Base-by-base conservation (phyloP, 2,113 vertebrate species). In the Anguilla japonica region DNA sequence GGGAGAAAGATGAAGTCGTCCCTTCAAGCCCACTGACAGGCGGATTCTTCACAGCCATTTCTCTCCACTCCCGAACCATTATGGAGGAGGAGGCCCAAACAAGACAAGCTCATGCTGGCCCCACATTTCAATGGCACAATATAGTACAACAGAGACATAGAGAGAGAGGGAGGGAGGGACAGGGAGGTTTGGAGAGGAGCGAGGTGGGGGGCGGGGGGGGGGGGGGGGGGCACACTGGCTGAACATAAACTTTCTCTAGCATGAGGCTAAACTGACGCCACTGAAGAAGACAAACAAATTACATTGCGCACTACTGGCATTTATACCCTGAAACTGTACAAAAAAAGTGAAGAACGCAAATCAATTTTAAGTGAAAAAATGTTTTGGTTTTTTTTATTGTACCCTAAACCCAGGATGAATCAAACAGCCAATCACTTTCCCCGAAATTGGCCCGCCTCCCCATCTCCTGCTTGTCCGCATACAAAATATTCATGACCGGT, bases 1-100 rank as follows among this genome's bases (percentile, higher is more conserved):
- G 82, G 81, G 26, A 88, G 89, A 86, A 91, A 92, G 89, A 94
- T 94, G 87, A 94, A 94, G 91, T 89, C 84, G 87, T 94, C 91
- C 83, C 86, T 43, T 85, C 89, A 90, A 90, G 91, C 80, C 46
- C 40, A 87, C 91, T 89, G 93, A 93, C 82, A 88, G 91, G 82
- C 20, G 89, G 87, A 93, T 95, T 94, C 90, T 91, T 91, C 90
- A 90, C 79, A 88, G 26, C 40, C 43, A 11, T 50, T 26, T 75
- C 29, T 13, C 40, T 39, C 50, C 29, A 43, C 71, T 53, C 29
- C 29, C 26, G 18, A 79, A 34, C 13, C 87, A 92, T 90, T 75
- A 89, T 84, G 89, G 91, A 88, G 89, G 89, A 67, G 75, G 40
- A 88, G 67, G 85, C 85, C 91, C 83, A 14, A 14, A 26, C 71